Base-by-base conservation (phyloP, 2,888 invertebrate species). In the Hemistola chrysoprasaria region DNA sequence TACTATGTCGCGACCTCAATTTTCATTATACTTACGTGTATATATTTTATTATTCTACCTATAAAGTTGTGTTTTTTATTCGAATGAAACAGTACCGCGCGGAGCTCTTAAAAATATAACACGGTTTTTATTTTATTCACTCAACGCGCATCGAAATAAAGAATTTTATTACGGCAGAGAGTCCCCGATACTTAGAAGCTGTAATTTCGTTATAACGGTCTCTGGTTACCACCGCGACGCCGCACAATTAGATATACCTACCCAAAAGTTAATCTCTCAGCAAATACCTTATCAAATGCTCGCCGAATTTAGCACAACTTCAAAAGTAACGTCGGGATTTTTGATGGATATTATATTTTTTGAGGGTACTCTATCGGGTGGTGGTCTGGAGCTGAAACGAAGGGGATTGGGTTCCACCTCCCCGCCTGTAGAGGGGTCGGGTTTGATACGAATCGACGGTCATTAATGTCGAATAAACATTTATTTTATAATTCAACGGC, bases 391-490 rank as follows among this genome's bases (percentile, higher is more conserved):
- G 10, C 1, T n/a, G 9, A 20, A 3, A 29, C 21, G 1, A 27
- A 11, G 24, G 36, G 16, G 24, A 1, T 6, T 4, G n/a, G 3
- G 2, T n/a, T 28, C 20, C 26, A 8, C 11, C 11, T 7, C 25
- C 26, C 16, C 6, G 16, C 29, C 37, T n/a, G n/a, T n/a, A n/a
- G n/a, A n/a, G n/a, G 7, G 25, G 6, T 21, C 26, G 8, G 47
- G 52, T 50, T 58, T 58, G 62, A 59, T 63, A 65, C 64, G 60
- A 66, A 63, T 65, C 62, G 58, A 37, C 57, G 61, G 62, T 71
- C 70, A 70, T 73, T 71, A 73, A 66, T 65, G 66, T 64, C 65
- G 62, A 59, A 67, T 65, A 65, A 69, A 71, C 62, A 65, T 62
- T 67, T 65, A 65, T 57, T 65, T 57, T 60, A 52, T 54, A 47